These are phyloP conservation scores for Echeneis naucrates DNA, from an alignment of 2,797 vertebrate genomes.

Conservation along the genomic window DNA sequence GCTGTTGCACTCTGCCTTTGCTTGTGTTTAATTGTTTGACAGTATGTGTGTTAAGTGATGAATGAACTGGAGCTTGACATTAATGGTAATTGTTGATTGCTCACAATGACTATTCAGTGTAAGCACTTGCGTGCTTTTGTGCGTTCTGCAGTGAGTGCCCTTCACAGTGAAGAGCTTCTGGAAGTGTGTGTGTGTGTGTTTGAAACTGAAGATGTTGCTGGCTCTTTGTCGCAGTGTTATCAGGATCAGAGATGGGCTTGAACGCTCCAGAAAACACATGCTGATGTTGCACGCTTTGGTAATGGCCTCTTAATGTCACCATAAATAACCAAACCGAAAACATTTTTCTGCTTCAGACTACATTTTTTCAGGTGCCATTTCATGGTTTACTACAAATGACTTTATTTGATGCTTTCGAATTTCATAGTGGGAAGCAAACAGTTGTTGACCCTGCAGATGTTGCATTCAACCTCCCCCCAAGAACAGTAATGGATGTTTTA, in stretches of 20 bases:
- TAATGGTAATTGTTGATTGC: slow-evolving; percentile 46
- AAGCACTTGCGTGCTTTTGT: slow-evolving; percentile 40
- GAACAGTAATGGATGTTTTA: slow-evolving; percentile 26
- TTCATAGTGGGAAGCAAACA: background rate
- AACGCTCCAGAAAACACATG: slow-evolving; percentile 79
- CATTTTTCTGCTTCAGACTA: slow-evolving; percentile 61
- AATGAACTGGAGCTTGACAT: slow-evolving; percentile 18
- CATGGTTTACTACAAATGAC: slow-evolving; percentile 57
- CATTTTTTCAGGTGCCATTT: slow-evolving; percentile 44
- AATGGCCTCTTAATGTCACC: slow-evolving; percentile 77
- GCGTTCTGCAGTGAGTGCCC: slow-evolving; percentile 71
- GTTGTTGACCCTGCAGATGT: slow-evolving; percentile 47
- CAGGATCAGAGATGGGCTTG: slow-evolving; percentile 75
- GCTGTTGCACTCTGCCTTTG: slow-evolving; percentile 8
- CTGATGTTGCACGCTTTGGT: slow-evolving; percentile 81
- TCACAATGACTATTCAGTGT: slow-evolving; percentile 36
- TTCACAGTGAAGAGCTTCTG: slow-evolving; percentile 66
- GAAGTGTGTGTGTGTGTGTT: slow-evolving; percentile 49
- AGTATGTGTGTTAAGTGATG: slow-evolving; percentile 31
- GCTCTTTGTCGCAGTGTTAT: slow-evolving; percentile 87
- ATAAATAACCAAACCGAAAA: slow-evolving; percentile 80
- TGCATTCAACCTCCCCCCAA: slow-evolving; percentile 18
- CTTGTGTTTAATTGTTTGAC: slow-evolving; percentile 27
- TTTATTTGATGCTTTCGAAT: slow-evolving; percentile 40
- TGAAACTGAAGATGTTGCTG: slow-evolving; percentile 77